A percentile compares a stretch with the other conserved stretches of the same genome.
Conservation (phyloP, 2,888 invertebrate genomes). For the Myopa testacea region DNA sequence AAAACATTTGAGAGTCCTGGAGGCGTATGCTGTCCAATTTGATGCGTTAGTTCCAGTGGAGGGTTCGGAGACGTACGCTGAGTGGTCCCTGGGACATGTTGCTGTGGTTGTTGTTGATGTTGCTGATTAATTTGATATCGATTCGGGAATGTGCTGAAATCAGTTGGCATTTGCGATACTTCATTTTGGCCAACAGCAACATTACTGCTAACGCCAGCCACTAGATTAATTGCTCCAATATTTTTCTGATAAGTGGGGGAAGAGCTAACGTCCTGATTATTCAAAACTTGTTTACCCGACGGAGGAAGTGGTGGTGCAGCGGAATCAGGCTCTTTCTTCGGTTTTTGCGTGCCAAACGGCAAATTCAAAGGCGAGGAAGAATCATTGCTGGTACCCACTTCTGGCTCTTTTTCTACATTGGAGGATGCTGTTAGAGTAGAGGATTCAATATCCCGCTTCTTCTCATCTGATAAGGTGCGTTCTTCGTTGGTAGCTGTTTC, state of each 20-base stretch:
- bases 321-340: constrained; percentile 20
- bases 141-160: constrained; percentile 42
- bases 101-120: constrained; percentile 30
- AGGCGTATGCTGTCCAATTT: constrained; percentile 10
- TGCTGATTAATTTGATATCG: constrained; percentile 30
- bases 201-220: not conserved
- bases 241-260: constrained; percentile 35
- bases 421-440: not conserved
- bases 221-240: constrained; percentile 5
- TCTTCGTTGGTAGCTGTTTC: constrained; percentile 50
- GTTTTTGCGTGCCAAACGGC: constrained; percentile 26
- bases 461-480: constrained; percentile 48
- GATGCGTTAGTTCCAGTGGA: not conserved
- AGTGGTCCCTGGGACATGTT: not conserved
- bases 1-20: constrained; percentile 20
- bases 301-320: not conserved
- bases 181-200: constrained; percentile 3
- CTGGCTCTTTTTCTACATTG: constrained; percentile 22
- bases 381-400: constrained; percentile 28
- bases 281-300: constrained; percentile 24
- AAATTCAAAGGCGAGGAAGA: constrained; percentile 31
- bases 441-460: constrained; percentile 27
- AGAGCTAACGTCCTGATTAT: constrained; percentile 19
- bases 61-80: constrained; percentile 7
- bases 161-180: constrained; percentile 24